Evolutionary conservation across 2,113 vertebrate genomes (phyloP).

Genomic region (Ailuropoda melanoleuca): DNA sequence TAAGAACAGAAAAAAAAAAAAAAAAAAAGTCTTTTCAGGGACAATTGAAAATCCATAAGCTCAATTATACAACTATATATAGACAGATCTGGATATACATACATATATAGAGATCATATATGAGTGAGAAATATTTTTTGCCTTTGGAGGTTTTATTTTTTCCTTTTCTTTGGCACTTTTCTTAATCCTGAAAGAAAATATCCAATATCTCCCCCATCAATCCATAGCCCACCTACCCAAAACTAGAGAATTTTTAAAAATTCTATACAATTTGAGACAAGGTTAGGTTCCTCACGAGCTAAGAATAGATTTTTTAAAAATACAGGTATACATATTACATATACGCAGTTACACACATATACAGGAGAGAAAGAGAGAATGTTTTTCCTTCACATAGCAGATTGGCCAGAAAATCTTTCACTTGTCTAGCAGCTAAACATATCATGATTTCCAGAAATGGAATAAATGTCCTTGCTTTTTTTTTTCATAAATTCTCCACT

Average conservation of each 20-base stretch:
- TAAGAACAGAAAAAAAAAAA: neutral
- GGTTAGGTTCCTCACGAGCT: neutral
- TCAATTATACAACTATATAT: neutral
- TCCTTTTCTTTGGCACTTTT: neutral
- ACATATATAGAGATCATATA: neutral
- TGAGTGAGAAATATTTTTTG: neutral
- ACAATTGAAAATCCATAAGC: neutral
- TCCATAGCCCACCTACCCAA: neutral
- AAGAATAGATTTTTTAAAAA: neutral
- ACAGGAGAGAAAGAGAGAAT: neutral
- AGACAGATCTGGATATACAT: neutral
- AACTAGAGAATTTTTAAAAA: neutral
- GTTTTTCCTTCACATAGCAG: neutral
- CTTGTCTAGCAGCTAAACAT: slow-evolving; percentile 28
- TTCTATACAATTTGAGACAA: neutral
- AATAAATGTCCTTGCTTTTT: slow-evolving; percentile 16
- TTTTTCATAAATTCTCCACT: neutral
- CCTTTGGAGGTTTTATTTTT: neutral
- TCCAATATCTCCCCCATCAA: neutral
- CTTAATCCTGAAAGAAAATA: neutral
- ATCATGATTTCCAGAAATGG: slow-evolving; percentile 41
- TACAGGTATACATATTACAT: neutral
- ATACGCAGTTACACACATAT: neutral
- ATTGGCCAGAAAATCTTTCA: neutral
- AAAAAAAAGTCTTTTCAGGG: neutral